Base-by-base conservation (phyloP, 2,113 vertebrate genomes). In the Apeltes quadracus region DNA sequence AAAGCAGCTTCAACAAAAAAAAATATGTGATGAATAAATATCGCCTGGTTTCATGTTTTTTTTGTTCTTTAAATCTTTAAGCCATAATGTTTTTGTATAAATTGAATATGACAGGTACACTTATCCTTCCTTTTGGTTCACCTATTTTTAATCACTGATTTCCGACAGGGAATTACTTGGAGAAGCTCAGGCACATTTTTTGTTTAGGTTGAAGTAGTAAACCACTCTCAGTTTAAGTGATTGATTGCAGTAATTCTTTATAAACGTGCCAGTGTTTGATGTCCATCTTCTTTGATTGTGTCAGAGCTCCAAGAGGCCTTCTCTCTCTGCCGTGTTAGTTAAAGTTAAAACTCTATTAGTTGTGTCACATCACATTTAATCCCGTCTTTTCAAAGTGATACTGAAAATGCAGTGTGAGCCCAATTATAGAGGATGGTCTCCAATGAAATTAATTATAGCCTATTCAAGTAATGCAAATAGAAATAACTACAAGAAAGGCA, bases 131-230 rank as follows among this genome's bases (percentile, higher is more conserved):
- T 32, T 5, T 32, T 32, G 3, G 29, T 32, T 32, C 5, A 32
- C 29, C 29, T 32, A 32, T 32, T 32, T n/a, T n/a, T n/a, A n/a
- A n/a, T 61, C 55, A 3, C 22, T 32, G 48, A 38, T 61, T 68
- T 62, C n/a, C 68, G 62, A 78, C 69, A 61, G 55, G 36, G 18
- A 61, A 61, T 72, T 55, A 50, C 14, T 48, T 16, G 18, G 46
- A 56, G 55, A 56, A 61, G 18, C 44, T 54, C 12, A 46, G 3
- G 22, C 3, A 1, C 55, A 44, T 46, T 54, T 29, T 55, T 6
- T 0, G 14, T 48, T 72, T 22, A 38, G 29, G 36, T 68, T n/a
- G 20, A 43, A 58, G 20, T 53, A 46, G 15, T 39, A 51, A 41
- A 75, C 13, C 46, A 34, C 55, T 76, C 54, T 23, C 15, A 67